Evolutionary conservation across 2,888 invertebrate genomes (phyloP), one percentile per base, ranked within the genome.

Genomic region (Eupithecia vulgata): DNA sequence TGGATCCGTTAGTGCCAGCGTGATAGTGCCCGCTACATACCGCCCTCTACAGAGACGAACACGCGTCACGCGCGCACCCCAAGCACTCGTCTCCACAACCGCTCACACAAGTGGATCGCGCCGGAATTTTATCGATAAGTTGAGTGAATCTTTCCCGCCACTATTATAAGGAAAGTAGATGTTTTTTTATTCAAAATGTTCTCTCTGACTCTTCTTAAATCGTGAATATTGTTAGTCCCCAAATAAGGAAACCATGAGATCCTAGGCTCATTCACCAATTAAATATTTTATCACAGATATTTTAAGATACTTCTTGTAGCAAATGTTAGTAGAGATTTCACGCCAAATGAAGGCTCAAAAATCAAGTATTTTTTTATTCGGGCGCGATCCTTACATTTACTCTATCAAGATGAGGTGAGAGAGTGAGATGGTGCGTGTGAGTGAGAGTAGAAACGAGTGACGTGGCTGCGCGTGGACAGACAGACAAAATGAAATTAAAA

Each of bases 391-490:
- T 81, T 79, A 76, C 87, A 88, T 91, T 84, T 85, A 87, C 71
- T 64, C 71, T 76, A 75, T 79, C 75, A 81, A 85, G 85, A 93
- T 93, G 93, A 91, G 90, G 91, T 91, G 90, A 91, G 82, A 91
- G 88, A 91, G 92, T 92, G 93, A 92, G 88, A 91, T 90, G 90
- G 92, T 92, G 94, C 92, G 91, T 88, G 92, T 90, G 90, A 92
- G 91, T 91, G 93, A 90, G 91, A 93, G 92, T 91, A 92, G 92
- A 93, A 93, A 93, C 90, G 90, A 87, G 91, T 93, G 93, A 90
- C 91, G 90, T 90, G 90, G 89, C 90, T 90, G 87, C 89, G 86
- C 87, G 91, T 89, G 91, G 81, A 88, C 88, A 84, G 85, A 90
- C 86, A 89, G 84, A 89, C 82, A 87, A 88, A 79, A 89, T 89